phyloP scores from a whole-genome alignment of 1,140 invertebrate genomes.

The Gonatopus flavifemur region DNA sequence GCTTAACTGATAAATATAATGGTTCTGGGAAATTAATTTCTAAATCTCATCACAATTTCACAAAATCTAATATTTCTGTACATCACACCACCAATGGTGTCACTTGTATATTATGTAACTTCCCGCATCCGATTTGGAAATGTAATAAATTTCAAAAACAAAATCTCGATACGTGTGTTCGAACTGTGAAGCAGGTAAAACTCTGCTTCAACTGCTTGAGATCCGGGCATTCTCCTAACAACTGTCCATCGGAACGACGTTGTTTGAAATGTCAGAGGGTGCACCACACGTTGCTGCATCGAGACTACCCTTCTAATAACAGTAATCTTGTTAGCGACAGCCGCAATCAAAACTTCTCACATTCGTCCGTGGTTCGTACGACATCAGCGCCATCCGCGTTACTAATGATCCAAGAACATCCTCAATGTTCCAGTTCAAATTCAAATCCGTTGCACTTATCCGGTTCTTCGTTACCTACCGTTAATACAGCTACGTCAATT shows the following conservation, averaged over 20 bases:
- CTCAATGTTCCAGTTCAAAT: not conserved
- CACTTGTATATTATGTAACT: not conserved
- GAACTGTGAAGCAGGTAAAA: not conserved
- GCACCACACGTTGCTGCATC: conserved; percentile 19
- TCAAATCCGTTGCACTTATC: too few relatives aligned
- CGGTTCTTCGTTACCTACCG: not conserved
- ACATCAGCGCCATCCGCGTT: not conserved
- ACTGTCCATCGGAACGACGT: not conserved
- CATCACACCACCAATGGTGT: not conserved
- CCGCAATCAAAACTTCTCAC: too few relatives aligned
- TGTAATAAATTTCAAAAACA: not conserved
- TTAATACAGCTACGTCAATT: not conserved
- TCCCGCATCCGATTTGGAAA: not conserved
- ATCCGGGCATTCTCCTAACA: not conserved
- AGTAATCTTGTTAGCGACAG: too few relatives aligned
- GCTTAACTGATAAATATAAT: not conserved
- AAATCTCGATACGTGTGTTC: not conserved
- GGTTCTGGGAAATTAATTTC: not conserved
- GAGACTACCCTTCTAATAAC: too few relatives aligned
- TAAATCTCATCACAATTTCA: too few relatives aligned
- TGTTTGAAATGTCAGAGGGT: conserved; percentile 8
- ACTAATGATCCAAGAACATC: not conserved
- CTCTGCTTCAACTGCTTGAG: not conserved
- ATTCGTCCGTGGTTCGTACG: too few relatives aligned
- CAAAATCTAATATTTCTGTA: not conserved